Evolutionary conservation across 2,888 invertebrate species (phyloP), one percentile per base, ranked within the genome.

Genomic region (Anthophora plumipes): DNA sequence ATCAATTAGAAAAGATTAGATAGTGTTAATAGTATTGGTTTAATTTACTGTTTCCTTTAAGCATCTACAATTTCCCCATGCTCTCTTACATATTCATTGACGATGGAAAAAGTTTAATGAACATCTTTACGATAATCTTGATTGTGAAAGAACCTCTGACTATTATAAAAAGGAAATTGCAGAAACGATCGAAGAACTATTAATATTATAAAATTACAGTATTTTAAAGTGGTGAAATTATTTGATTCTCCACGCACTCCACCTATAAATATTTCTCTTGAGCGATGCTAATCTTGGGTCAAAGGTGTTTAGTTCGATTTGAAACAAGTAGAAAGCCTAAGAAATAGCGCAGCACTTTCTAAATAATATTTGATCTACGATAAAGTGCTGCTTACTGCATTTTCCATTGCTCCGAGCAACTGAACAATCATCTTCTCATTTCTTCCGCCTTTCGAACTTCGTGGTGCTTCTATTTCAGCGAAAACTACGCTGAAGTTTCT

Each of bases 391-490:
- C 6, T 66, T 52, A 39, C 37, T n/a, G n/a, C 50, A 50, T 37
- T 66, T 66, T 66, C 50, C 50, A 52, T 66, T 20, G 50, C 64
- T 22, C 5, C 50, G 43, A 61, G 61, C 64, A 50, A 39, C 20
- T 20, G 39, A 66, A 66, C 50, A 52, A 66, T 52, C 39, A 39
- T 66, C 64, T 66, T 37, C 22, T 37, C 52, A 52, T 52, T 52
- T 64, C 37, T 50, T 31, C 11, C 50, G 43, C 17, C 43, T 17
- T 60, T 50, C 50, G 37, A 39, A 50, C 37, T 2, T 37, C 20
- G 22, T 7, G n/a, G 9, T 22, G 12, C n/a, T 25, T 14, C 37
- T n/a, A 22, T 61, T n/a, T 11, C 25, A 61, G 17, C 43, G 17
- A 22, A 43, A 43, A 43, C 9, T 50, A 22, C 22, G 48, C 52